phyloP scores from a whole-genome alignment of 2,113 vertebrate species.

The Epinephelus cyanopodus region DNA sequence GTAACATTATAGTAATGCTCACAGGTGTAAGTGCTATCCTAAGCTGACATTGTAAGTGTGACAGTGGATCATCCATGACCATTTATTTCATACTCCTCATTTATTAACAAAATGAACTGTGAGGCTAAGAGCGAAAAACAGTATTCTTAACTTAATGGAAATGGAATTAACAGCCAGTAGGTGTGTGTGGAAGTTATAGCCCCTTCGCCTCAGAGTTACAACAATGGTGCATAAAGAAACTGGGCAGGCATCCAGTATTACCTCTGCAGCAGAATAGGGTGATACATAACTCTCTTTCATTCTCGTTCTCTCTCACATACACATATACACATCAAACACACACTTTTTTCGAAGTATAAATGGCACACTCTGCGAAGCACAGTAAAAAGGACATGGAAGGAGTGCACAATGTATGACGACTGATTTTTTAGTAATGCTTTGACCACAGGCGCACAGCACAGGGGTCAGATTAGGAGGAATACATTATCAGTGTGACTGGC shows the following conservation, averaged over 20 bases:
- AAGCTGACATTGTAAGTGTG: background rate
- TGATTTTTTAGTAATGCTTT: background rate
- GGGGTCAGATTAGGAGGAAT: background rate
- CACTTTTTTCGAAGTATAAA: conserved; percentile 1
- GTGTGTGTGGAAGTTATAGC: conserved; percentile 19
- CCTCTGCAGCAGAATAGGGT: conserved; percentile 47
- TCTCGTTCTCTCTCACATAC: background rate
- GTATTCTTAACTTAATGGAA: background rate
- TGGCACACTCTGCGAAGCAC: background rate
- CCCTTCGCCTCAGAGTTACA: conserved; percentile 13
- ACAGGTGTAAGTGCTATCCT: background rate
- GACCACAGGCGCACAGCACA: conserved; percentile 11
- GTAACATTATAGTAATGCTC: too few species aligned
- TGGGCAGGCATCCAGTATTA: conserved; percentile 51
- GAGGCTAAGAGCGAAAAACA: background rate
- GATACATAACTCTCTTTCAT: conserved; percentile 31
- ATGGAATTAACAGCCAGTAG: conserved; percentile 15
- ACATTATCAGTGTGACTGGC: conserved; percentile 3
- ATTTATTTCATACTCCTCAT: background rate
- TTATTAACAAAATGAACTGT: background rate
- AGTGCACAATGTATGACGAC: background rate
- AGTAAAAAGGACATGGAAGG: background rate
- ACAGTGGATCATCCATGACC: too few species aligned
- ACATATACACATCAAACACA: conserved; percentile 26
- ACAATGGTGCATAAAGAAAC: conserved; percentile 55